Evolutionary conservation across 2,113 vertebrate species (phyloP), one percentile per base, ranked within the genome.

Genomic region (Lates calcarifer): DNA sequence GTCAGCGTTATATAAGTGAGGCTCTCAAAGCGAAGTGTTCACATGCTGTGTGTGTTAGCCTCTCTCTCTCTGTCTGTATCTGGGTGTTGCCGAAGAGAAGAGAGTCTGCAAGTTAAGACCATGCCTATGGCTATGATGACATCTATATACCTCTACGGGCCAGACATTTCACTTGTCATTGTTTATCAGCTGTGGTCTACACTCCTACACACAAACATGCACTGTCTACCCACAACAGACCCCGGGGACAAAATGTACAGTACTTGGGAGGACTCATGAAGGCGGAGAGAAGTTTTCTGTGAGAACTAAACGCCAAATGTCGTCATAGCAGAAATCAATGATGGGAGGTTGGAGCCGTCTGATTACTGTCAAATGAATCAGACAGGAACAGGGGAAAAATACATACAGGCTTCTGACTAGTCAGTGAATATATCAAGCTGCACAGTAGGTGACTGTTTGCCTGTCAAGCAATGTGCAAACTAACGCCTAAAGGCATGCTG

Each of bases 401-500:
- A 70, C 12, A 57, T 56, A 31, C 53, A 73, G 3, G 29, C 61
- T 61, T 58, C 22, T 64, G 31, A 82, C 39, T 24, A 84, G 26
- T 37, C 31, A 47, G 49, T n/a, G 22, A 64, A 82, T 82, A 62
- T 73, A 87, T 87, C 51, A 82, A 79, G 57, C 69, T 60, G 45
- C 41, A 79, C 61, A 65, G 66, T 43, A 53, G 35, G 33, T 33
- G 82, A 74, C 35, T 20, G 47, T 86, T 82, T 51, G 41, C 55
- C 11, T 63, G 49, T 76, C 79, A 35, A 64, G 58, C 62, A 87
- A 61, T 53, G 64, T 74, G 63, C 41, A 79, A 71, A 84, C 33
- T 10, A 80, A 69, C 7, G 29, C 29, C 51, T 73, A 43, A 63
- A 63, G 51, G 70, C 62, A 43, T 35, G 41, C 37, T 73, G 77